Conservation (phyloP, 1,140 invertebrate genomes). For the Protaetia brevitarsis region DNA sequence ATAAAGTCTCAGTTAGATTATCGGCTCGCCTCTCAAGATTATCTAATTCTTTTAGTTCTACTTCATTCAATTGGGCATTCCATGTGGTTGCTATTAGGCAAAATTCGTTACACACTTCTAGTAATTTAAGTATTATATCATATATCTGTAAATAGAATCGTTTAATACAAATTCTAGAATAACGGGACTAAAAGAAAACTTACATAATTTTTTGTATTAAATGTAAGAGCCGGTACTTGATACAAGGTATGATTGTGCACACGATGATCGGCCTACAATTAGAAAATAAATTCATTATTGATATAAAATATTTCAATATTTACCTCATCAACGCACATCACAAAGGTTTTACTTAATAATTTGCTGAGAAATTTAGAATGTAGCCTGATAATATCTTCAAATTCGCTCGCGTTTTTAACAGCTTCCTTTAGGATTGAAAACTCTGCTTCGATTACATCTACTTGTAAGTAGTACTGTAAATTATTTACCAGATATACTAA, state of each 20-base stretch:
- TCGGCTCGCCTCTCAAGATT: conserved; percentile 52
- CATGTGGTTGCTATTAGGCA: conserved; percentile 52
- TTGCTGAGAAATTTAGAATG: conserved; percentile 76
- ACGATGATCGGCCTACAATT: background rate
- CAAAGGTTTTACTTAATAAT: conserved; percentile 70
- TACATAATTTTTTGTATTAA: conserved; percentile 38
- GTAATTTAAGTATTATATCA: conserved; percentile 43
- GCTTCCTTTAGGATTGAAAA: conserved; percentile 70
- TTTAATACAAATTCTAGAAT: background rate
- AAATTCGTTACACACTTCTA: conserved; percentile 57
- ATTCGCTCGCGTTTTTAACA: conserved; percentile 72
- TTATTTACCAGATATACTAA: conserved; percentile 86
- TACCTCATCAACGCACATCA: conserved; percentile 53
- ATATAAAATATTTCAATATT: conserved; percentile 31
- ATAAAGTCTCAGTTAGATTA: conserved; percentile 56
- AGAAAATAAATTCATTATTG: too few relatives aligned
- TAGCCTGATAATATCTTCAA: conserved; percentile 75
- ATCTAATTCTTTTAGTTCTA: conserved; percentile 45
- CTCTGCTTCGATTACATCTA: conserved; percentile 78
- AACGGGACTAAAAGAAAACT: conserved; percentile 23
- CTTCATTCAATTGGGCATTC: conserved; percentile 50
- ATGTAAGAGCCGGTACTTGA: conserved; percentile 41
- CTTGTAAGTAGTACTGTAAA: conserved; percentile 87
- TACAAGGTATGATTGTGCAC: conserved; percentile 38
- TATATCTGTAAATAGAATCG: conserved; percentile 38